phyloP scores from a whole-genome alignment of 2,888 invertebrate genomes.

The Sinohyriopsis cumingii region DNA sequence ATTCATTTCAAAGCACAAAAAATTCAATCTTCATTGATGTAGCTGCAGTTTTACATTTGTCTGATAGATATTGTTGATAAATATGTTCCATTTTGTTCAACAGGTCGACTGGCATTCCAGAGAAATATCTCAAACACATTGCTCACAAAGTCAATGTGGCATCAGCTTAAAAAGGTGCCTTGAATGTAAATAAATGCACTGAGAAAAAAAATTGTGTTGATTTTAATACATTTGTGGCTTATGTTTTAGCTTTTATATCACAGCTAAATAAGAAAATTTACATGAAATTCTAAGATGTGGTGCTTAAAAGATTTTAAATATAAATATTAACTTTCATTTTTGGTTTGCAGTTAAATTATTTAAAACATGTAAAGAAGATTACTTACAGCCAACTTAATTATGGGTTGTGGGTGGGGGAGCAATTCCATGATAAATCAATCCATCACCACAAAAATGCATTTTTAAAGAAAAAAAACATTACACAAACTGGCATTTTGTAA shows the following conservation, averaged over 20 bases:
- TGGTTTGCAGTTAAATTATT: no score
- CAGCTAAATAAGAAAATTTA: not conserved
- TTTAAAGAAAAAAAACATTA: no score
- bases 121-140: conserved; percentile 69
- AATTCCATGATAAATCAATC: no score
- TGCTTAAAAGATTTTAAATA: no score
- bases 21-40: not conserved
- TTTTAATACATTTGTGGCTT: not conserved
- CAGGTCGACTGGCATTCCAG: conserved; percentile 69
- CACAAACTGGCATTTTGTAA: no score
- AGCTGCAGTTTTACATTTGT: not conserved
- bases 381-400: no score
- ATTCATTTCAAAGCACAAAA: no score
- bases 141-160: conserved; percentile 65
- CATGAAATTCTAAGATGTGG: no score
- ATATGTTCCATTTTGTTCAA: conserved; percentile 11
- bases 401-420: no score
- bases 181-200: not conserved
- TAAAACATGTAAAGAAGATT: no score
- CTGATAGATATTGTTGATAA: not conserved
- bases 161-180: conserved; percentile 6
- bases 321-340: no score
- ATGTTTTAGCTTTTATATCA: not conserved
- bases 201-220: not conserved
- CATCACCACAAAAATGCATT: no score